Conservation (phyloP, 2,113 vertebrate genomes). For the Psammodynastes pulverulentus region DNA sequence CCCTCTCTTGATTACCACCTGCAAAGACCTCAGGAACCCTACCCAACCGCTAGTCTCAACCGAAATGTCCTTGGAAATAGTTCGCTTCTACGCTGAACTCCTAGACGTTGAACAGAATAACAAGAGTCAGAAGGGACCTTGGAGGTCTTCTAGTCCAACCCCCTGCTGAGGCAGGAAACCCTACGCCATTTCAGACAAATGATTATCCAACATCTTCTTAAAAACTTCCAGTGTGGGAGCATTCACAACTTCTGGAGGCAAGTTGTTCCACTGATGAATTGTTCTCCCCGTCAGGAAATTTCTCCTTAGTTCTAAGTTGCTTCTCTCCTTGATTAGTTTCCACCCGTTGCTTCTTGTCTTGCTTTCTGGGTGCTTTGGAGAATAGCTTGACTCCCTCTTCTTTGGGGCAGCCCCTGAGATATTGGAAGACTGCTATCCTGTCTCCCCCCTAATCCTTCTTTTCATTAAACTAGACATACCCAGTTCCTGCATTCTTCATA, state of each 20-base stretch:
- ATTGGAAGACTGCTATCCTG: too few relatives aligned
- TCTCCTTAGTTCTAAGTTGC: not conserved
- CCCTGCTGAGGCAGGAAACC: not conserved
- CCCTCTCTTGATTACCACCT: conserved; percentile 64
- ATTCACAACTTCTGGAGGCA: not conserved
- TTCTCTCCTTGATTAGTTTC: not conserved
- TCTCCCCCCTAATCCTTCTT: not conserved
- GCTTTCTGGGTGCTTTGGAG: not conserved
- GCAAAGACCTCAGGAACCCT: not conserved
- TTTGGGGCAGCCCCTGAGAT: not conserved
- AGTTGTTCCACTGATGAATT: accelerated
- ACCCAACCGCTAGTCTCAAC: not conserved
- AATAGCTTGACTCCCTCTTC: not conserved
- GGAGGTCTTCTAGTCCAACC: not conserved
- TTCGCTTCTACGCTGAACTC: not conserved
- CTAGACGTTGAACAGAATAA: not conserved
- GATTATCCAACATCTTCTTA: not conserved
- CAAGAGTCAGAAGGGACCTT: not conserved
- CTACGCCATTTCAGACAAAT: not conserved
- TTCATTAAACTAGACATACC: not conserved
- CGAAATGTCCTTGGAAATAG: not conserved
- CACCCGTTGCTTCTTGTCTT: not conserved
- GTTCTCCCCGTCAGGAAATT: not conserved
- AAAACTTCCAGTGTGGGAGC: not conserved
- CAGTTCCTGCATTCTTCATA: not conserved